A percentile compares a stretch with the other conserved stretches of the same genome.
These are phyloP conservation scores for Argyresthia goedartella DNA, from an alignment of 2,888 invertebrate genomes.

Conservation along the genomic window DNA sequence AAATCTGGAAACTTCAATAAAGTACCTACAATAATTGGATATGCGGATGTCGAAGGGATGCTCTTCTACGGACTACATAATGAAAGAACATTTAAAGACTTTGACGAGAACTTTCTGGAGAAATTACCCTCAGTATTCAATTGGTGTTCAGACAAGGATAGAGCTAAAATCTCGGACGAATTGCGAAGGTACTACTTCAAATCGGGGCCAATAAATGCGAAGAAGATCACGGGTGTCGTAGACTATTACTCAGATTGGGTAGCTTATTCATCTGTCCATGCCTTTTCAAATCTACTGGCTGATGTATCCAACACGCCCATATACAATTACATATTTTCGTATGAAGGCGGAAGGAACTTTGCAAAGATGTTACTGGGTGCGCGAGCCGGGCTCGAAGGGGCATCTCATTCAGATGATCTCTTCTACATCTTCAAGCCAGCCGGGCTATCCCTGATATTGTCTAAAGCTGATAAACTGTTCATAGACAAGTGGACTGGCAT, in stretches of 20 bases:
- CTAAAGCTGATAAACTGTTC: conserved; percentile 28
- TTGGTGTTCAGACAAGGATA: conserved; percentile 35
- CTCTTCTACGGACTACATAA: conserved; percentile 44
- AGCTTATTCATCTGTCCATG: conserved; percentile 31
- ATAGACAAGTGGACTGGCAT: conserved; percentile 42
- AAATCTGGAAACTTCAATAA: conserved; percentile 40
- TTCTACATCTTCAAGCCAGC: conserved; percentile 55
- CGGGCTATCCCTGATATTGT: conserved; percentile 29
- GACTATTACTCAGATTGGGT: conserved; percentile 51
- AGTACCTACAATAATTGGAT: conserved; percentile 48
- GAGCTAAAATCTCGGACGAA: conserved; percentile 26
- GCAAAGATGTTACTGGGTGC: conserved; percentile 31
- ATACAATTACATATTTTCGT: conserved; percentile 47
- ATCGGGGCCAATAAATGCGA: conserved; percentile 21
- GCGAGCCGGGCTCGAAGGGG: conserved; percentile 22
- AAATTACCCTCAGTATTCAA: conserved; percentile 48
- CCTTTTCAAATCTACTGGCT: conserved; percentile 35
- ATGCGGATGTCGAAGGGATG: conserved; percentile 40
- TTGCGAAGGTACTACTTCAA: conserved; percentile 46
- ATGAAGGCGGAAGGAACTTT: conserved; percentile 45
- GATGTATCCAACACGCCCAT: conserved; percentile 34
- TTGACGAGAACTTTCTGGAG: conserved; percentile 36
- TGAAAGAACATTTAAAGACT: conserved; percentile 28
- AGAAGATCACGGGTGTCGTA: conserved; percentile 25
- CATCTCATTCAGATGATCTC: conserved; percentile 49